A percentile compares a stretch with the other conserved stretches of the same genome.
Conservation (phyloP, 2,888 invertebrate genomes). For the Andrena trimmerana region DNA sequence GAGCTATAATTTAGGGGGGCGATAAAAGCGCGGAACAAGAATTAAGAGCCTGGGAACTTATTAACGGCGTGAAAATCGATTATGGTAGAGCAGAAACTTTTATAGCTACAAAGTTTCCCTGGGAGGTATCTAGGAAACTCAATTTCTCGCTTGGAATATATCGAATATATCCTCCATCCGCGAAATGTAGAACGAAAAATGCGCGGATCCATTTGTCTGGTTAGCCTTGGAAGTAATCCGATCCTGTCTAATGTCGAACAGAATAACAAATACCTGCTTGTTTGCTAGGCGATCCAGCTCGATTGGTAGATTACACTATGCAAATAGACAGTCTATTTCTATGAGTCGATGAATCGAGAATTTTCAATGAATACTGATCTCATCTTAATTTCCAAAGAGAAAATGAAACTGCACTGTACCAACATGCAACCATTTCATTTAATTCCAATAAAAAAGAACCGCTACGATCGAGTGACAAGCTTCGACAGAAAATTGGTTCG, state of each 20-base stretch:
- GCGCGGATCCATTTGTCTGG: slow-evolving; percentile 48
- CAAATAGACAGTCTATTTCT: slow-evolving; percentile 22
- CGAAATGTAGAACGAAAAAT: slow-evolving; percentile 51
- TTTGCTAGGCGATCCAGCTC: slow-evolving; percentile 29
- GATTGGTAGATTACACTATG: slow-evolving; percentile 10
- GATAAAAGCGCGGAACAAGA: background rate
- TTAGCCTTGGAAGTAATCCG: slow-evolving; percentile 62
- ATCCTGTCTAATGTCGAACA: slow-evolving; percentile 46
- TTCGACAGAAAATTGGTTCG: too few species aligned
- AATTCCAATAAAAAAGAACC: background rate
- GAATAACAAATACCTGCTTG: slow-evolving; percentile 52
- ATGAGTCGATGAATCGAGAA: background rate
- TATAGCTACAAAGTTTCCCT: background rate
- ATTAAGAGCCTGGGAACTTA: background rate
- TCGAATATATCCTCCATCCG: slow-evolving; percentile 9
- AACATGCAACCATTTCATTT: background rate
- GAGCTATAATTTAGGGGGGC: background rate
- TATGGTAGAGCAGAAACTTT: background rate
- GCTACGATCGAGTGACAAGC: too few species aligned
- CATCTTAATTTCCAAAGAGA: background rate
- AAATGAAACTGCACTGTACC: too few species aligned
- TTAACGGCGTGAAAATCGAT: background rate
- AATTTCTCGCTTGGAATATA: slow-evolving; percentile 26
- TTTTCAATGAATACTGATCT: background rate
- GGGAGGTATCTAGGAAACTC: background rate